Percentiles rank a stretch among this genome's conserved stretches.
phyloP scores from a whole-genome alignment of 1,140 invertebrate genomes.

The Lepidotrigona ventralis region DNA sequence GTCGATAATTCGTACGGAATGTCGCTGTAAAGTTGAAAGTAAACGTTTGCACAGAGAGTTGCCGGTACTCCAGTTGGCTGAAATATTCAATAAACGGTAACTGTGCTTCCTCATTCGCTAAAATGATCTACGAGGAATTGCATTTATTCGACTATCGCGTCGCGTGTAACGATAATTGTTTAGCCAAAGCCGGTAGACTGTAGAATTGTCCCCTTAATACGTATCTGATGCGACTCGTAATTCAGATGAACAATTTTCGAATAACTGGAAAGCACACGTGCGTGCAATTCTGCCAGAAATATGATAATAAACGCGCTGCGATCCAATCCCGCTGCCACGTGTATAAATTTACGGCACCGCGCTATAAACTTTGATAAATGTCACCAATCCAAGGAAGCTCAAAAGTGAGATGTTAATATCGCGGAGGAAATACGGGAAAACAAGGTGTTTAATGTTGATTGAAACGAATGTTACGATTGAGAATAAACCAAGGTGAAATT shows the following conservation, averaged over 20 bases:
- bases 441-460: too few species aligned
- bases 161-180: background rate
- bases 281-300: background rate
- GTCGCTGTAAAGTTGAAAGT: background rate
- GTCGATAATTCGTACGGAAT: background rate
- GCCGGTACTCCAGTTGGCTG: background rate
- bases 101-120: background rate
- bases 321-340: too few species aligned
- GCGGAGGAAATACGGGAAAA: background rate
- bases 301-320: background rate
- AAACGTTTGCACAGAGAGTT: background rate
- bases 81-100: conserved; percentile 6
- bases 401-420: background rate
- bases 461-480: too few species aligned
- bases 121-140: background rate
- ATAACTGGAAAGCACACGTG: too few species aligned
- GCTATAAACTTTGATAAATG: background rate
- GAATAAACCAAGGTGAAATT: too few species aligned
- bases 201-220: background rate
- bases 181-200: background rate
- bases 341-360: background rate
- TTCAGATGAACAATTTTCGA: background rate
- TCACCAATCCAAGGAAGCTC: background rate
- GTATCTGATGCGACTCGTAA: background rate
- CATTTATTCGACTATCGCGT: background rate